Conservation (phyloP, 2,888 invertebrate genomes). For the Atethmia centrago region DNA sequence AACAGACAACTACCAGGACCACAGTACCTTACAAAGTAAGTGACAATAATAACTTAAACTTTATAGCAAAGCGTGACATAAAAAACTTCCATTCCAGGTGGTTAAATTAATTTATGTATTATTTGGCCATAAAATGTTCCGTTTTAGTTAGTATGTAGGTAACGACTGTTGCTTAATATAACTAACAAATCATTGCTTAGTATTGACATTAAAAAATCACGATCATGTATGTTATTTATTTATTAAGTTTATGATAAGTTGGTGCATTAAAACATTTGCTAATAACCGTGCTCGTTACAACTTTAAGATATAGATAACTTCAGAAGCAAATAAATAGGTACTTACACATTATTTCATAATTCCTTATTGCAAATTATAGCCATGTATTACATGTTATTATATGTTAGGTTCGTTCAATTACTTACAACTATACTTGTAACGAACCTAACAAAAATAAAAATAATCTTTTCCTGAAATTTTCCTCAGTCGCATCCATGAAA, state of each 20-base stretch:
- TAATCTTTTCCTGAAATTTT: neutral
- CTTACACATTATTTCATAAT: neutral
- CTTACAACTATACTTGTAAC: too few species aligned
- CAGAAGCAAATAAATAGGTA: neutral
- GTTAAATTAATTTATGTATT: constrained; percentile 1
- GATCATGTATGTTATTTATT: too few species aligned
- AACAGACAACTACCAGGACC: constrained; percentile 46
- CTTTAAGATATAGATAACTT: neutral
- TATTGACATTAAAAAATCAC: neutral
- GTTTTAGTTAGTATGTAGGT: constrained; percentile 10
- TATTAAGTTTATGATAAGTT: neutral
- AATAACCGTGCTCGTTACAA: neutral
- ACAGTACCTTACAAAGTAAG: constrained; percentile 54
- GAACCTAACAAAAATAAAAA: constrained; percentile 2
- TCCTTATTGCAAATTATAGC: neutral
- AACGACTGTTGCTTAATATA: constrained; percentile 1
- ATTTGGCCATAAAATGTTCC: neutral
- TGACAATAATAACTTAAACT: constrained; percentile 14
- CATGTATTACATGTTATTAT: too few species aligned
- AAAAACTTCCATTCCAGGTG: neutral
- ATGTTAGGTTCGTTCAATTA: too few species aligned
- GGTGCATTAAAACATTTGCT: neutral
- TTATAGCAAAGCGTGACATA: neutral
- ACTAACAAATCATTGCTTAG: neutral
- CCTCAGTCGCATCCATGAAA: neutral